phyloP scores from a whole-genome alignment of 2,888 invertebrate genomes.

The Mesorhabditis spiculigera region DNA sequence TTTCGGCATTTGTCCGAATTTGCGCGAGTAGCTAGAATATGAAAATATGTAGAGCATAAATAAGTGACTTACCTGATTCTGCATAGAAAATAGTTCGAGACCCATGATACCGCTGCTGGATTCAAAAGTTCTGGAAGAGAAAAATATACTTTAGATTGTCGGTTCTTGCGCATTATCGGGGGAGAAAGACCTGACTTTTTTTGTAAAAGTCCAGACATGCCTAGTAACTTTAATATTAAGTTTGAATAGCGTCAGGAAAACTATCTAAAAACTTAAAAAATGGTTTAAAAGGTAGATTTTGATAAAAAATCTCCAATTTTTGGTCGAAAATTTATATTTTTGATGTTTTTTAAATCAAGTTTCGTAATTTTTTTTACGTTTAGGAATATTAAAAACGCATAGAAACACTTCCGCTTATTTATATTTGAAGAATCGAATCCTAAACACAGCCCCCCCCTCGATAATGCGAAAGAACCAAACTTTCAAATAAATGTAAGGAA shows the following conservation, averaged over 20 bases:
- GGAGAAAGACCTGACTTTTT: too few species aligned
- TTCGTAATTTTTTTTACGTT: too few species aligned
- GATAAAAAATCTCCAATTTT: not conserved
- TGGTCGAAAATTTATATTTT: too few species aligned
- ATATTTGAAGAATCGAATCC: too few species aligned
- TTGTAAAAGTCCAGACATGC: too few species aligned
- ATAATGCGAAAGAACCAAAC: too few species aligned
- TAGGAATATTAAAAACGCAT: too few species aligned
- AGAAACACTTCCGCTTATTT: too few species aligned
- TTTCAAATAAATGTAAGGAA: too few species aligned
- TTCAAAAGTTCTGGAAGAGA: constrained; percentile 2
- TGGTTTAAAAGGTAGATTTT: not conserved
- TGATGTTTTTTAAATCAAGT: too few species aligned
- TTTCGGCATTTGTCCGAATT: constrained; percentile 26
- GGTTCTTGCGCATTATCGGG: too few species aligned
- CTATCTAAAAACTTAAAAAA: not conserved
- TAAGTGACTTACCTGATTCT: constrained; percentile 28
- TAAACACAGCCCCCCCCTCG: too few species aligned
- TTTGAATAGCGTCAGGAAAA: not conserved
- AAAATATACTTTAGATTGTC: not conserved
- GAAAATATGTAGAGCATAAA: not conserved
- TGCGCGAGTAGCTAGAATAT: constrained; percentile 7
- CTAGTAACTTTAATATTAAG: not conserved
- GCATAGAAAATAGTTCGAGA: constrained; percentile 40
- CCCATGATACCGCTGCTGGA: constrained; percentile 31